Percentiles rank a stretch among this genome's conserved stretches.
Conservation (phyloP, 2,797 vertebrate species). For the Enoplosus armatus region DNA sequence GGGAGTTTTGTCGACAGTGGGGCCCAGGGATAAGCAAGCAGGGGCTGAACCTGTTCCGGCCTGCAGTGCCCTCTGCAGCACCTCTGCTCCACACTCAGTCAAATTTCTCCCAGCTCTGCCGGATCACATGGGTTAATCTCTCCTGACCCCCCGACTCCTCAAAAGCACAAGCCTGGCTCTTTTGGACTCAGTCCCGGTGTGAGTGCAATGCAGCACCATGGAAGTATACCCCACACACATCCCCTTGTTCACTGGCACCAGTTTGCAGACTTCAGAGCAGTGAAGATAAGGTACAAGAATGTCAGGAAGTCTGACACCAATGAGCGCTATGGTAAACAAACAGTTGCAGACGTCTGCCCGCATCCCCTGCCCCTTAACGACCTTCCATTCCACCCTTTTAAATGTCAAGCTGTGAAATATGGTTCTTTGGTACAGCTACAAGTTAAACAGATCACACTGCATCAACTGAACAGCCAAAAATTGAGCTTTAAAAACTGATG, state of each 20-base stretch:
- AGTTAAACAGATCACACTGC: conserved; percentile 59
- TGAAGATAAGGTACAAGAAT: conserved; percentile 85
- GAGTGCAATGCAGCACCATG: conserved; percentile 64
- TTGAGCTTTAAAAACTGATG: not conserved
- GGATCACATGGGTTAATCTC: conserved; percentile 85
- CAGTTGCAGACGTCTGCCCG: conserved; percentile 83
- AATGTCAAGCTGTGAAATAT: conserved; percentile 81
- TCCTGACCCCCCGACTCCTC: conserved; percentile 81
- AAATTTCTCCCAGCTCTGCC: conserved; percentile 87
- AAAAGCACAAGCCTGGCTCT: conserved; percentile 83
- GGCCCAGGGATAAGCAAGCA: conserved; percentile 94
- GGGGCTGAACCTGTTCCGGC: conserved; percentile 94
- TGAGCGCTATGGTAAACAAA: conserved; percentile 84
- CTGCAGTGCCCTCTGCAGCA: conserved; percentile 96
- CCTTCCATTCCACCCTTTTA: conserved; percentile 82
- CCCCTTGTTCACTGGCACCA: conserved; percentile 76
- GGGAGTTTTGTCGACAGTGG: conserved; percentile 94
- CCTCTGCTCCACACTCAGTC: conserved; percentile 89
- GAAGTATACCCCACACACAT: conserved; percentile 72
- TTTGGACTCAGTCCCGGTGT: conserved; percentile 78
- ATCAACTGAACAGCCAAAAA: conserved; percentile 23
- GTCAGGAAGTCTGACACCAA: conserved; percentile 87
- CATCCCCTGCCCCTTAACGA: conserved; percentile 80
- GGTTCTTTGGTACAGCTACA: conserved; percentile 35
- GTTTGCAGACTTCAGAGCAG: conserved; percentile 77